Evolutionary conservation across 2,888 invertebrate species (phyloP).

Genomic region (Abrostola tripartita): DNA sequence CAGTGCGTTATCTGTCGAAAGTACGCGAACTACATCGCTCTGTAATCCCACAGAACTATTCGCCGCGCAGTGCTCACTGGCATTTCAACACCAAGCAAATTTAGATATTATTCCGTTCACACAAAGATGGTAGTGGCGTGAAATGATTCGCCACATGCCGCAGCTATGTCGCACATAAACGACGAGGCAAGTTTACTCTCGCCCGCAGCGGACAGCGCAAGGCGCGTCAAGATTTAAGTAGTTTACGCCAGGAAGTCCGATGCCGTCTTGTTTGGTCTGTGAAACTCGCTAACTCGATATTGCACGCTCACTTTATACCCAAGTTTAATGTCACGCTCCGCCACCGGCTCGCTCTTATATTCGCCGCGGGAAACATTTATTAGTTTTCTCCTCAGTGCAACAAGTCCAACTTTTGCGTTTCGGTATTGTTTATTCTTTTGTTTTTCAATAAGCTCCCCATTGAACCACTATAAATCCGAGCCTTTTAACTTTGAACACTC

Average conservation of each 20-base stretch:
- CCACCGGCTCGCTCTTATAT: conserved; percentile 65
- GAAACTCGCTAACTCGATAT: conserved; percentile 83
- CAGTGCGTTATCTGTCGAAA: conserved; percentile 60
- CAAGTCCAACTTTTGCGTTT: conserved; percentile 77
- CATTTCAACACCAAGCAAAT: conserved; percentile 45
- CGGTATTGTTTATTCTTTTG: conserved; percentile 65
- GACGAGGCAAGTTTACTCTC: conserved; percentile 61
- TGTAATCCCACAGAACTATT: conserved; percentile 56
- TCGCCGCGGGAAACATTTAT: conserved; percentile 78
- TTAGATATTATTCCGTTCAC: conserved; percentile 40
- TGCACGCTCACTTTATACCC: conserved; percentile 84
- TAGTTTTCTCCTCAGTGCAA: conserved; percentile 76
- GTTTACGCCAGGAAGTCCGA: conserved; percentile 81
- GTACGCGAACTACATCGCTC: conserved; percentile 55
- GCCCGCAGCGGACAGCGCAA: conserved; percentile 64
- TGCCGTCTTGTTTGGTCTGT: conserved; percentile 77
- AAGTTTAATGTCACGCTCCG: conserved; percentile 78
- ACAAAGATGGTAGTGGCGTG: conserved; percentile 58
- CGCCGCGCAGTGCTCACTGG: background rate
- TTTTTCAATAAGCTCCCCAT: conserved; percentile 64
- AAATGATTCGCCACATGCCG: conserved; percentile 34
- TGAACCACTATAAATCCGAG: conserved; percentile 49
- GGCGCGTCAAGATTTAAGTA: conserved; percentile 84
- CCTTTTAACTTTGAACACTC: conserved; percentile 35
- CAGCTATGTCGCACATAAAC: conserved; percentile 46